phyloP scores from a whole-genome alignment of 2,113 vertebrate species.

The Gadus macrocephalus region DNA sequence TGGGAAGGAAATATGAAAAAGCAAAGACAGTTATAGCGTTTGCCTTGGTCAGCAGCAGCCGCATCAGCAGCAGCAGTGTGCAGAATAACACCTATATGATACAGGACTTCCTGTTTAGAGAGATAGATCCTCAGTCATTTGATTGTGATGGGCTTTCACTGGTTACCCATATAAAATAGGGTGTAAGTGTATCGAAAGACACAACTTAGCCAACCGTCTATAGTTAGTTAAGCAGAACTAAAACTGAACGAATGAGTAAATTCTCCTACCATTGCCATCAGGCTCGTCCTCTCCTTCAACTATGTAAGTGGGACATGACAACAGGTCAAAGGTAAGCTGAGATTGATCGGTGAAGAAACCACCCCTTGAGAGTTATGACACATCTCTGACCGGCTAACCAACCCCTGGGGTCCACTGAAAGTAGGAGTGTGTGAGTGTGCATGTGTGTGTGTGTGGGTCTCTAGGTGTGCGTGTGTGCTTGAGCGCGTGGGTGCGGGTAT shows the following conservation, averaged over 20 bases:
- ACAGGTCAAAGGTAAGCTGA: conserved; percentile 45
- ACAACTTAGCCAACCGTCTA: no score
- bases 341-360: conserved; percentile 37
- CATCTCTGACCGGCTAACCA: conserved; percentile 26
- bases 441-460: conserved; percentile 6
- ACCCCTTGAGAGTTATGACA: conserved; percentile 21
- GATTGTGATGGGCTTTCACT: neutral
- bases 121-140: neutral
- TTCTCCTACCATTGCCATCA: neutral
- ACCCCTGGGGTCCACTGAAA: conserved; percentile 10
- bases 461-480: neutral
- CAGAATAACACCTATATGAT: neutral
- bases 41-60: neutral
- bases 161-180: neutral
- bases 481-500: conserved; percentile 24
- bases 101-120: conserved; percentile 22
- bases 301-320: conserved; percentile 31
- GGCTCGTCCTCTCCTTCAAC: neutral
- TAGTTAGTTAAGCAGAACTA: no score
- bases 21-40: neutral
- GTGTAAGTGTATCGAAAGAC: neutral
- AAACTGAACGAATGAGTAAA: no score
- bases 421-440: neutral
- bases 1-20: conserved; percentile 24
- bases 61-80: neutral